These are phyloP conservation scores for Melikaiella ostensackeni DNA, from an alignment of 2,888 invertebrate genomes.

Conservation along the genomic window DNA sequence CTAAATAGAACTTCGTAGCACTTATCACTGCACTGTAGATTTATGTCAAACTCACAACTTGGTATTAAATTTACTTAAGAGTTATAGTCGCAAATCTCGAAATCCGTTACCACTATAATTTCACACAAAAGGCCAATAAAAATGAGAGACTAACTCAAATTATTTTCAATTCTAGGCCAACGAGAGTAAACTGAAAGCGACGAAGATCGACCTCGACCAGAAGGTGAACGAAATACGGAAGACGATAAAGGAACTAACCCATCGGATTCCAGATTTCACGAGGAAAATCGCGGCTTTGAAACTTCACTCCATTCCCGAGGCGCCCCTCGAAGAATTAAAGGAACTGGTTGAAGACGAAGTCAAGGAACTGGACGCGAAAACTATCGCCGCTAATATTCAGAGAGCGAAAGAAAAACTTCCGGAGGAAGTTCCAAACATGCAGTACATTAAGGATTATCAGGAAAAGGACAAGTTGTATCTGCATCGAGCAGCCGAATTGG, in stretches of 20 bases:
- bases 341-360: constrained; percentile 84
- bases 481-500: constrained; percentile 87
- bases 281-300: constrained; percentile 80
- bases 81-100: too few relatives aligned
- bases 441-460: constrained; percentile 80
- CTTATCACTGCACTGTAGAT: too few relatives aligned
- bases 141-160: not conserved
- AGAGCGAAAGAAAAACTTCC: constrained; percentile 79
- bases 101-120: too few relatives aligned
- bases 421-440: constrained; percentile 71
- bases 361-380: constrained; percentile 78
- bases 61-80: too few relatives aligned
- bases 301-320: constrained; percentile 82
- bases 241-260: constrained; percentile 80
- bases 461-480: constrained; percentile 86
- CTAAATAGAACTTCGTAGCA: too few relatives aligned
- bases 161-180: constrained; percentile 69
- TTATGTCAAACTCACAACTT: too few relatives aligned
- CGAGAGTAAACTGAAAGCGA: constrained; percentile 84
- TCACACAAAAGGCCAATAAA: not conserved
- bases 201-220: constrained; percentile 87
- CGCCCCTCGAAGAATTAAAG: constrained; percentile 77
- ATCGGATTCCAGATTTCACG: constrained; percentile 80
- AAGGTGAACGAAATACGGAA: constrained; percentile 82
- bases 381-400: constrained; percentile 81